A percentile compares a stretch with the other conserved stretches of the same genome.
phyloP scores from a whole-genome alignment of 2,888 invertebrate species.

The Octonoba sinensis region DNA sequence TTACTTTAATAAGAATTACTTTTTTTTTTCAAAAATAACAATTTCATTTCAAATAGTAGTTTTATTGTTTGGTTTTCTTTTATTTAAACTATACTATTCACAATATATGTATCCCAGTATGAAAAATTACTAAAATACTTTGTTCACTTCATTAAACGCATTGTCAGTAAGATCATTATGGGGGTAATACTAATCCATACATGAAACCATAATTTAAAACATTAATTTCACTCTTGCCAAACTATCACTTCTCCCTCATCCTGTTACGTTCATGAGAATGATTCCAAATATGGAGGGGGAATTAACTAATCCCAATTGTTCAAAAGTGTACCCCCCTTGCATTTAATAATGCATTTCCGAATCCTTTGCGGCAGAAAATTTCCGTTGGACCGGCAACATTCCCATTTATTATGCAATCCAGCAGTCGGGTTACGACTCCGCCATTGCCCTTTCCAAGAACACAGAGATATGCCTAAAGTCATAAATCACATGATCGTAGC shows the following conservation, averaged over 20 bases:
- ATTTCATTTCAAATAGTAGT: too few relatives aligned
- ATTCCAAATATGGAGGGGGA: background rate
- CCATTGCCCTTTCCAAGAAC: conserved; percentile 4
- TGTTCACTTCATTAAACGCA: too few relatives aligned
- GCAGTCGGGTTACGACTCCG: conserved; percentile 6
- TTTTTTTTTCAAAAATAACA: too few relatives aligned
- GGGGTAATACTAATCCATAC: background rate
- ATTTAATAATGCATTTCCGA: conserved; percentile 30
- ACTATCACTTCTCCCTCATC: background rate
- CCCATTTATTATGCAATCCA: conserved; percentile 38
- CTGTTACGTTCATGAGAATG: background rate
- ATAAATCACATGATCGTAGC: conserved; percentile 35
- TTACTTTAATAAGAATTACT: too few relatives aligned
- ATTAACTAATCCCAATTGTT: conserved; percentile 2
- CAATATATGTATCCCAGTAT: too few relatives aligned
- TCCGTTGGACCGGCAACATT: conserved; percentile 16
- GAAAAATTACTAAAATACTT: too few relatives aligned
- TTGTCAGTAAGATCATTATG: too few relatives aligned
- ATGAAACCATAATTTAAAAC: conserved; percentile 4
- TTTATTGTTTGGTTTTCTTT: too few relatives aligned
- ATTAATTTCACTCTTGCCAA: background rate
- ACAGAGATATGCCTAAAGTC: conserved; percentile 30
- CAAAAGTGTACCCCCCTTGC: background rate
- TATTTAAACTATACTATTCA: too few relatives aligned
- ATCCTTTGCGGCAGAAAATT: conserved; percentile 6